A percentile compares a stretch with the other conserved stretches of the same genome.
phyloP scores from a whole-genome alignment of 2,888 invertebrate species.

The Hirtodrosophila confusa region DNA sequence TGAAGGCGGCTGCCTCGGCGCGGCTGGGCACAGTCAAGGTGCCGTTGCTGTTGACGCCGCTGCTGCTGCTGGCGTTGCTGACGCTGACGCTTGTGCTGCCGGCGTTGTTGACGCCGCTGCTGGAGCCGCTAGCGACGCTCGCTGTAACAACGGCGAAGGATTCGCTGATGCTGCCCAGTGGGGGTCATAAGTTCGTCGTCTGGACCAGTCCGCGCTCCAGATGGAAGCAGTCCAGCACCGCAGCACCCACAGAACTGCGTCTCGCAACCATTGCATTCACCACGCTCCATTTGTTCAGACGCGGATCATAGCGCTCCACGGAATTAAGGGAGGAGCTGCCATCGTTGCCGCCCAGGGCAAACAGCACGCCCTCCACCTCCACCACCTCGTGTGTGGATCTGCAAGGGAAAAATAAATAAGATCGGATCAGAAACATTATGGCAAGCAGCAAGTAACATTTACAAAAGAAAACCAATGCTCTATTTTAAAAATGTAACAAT shows the following conservation, averaged over 20 bases:
- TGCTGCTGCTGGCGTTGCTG: constrained; percentile 26
- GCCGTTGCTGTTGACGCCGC: constrained; percentile 19
- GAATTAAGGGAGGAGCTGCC: constrained; percentile 89
- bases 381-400: constrained; percentile 90
- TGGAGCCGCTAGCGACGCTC: constrained; percentile 46
- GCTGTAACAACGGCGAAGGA: constrained; percentile 79
- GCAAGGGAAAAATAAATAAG: constrained; percentile 30
- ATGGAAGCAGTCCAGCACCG: constrained; percentile 88
- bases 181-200: constrained; percentile 84
- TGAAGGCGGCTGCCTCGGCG: constrained; percentile 72
- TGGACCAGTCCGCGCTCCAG: constrained; percentile 85
- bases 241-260: constrained; percentile 88
- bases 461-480: no score
- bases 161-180: constrained; percentile 80
- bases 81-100: constrained; percentile 19
- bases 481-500: no score
- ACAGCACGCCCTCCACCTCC: constrained; percentile 87
- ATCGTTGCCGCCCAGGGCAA: constrained; percentile 89
- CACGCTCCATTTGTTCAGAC: constrained; percentile 88
- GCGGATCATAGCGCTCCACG: constrained; percentile 88
- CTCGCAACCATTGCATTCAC: constrained; percentile 88
- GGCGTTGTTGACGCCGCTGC: neutral
- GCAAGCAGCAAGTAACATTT: no score
- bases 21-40: constrained; percentile 77
- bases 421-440: no score